These are phyloP conservation scores for Cephus sareptanus DNA, from an alignment of 2,888 invertebrate genomes.

Conservation along the genomic window DNA sequence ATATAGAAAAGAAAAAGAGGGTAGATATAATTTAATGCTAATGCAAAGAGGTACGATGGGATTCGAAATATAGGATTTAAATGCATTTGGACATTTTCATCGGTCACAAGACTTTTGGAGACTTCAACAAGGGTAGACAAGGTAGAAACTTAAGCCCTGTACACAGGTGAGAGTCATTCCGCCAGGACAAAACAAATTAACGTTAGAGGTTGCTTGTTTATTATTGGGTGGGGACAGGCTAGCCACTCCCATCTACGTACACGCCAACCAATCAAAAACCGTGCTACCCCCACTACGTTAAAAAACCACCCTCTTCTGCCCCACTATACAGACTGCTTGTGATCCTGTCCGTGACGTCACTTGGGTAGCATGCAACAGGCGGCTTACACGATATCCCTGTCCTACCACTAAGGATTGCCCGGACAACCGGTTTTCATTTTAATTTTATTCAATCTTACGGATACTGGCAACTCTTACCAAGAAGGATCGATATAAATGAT, in stretches of 20 bases:
- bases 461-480: background rate
- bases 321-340: conserved; percentile 24
- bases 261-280: conserved; percentile 54
- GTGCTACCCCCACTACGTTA: conserved; percentile 45
- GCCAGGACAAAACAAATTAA: conserved; percentile 60
- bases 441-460: background rate
- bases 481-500: background rate
- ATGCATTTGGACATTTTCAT: background rate
- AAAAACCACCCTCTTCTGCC: conserved; percentile 30
- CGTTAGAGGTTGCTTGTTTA: conserved; percentile 60
- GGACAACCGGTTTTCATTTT: background rate
- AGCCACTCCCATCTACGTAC: conserved; percentile 63
- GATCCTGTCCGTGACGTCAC: conserved; percentile 51
- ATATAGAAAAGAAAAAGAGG: too few relatives aligned
- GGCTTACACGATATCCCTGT: conserved; percentile 33
- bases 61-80: too few relatives aligned
- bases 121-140: conserved; percentile 30
- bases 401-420: background rate
- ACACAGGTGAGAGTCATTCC: conserved; percentile 21
- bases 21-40: too few relatives aligned
- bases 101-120: conserved; percentile 17
- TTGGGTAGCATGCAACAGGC: conserved; percentile 62
- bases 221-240: conserved; percentile 61
- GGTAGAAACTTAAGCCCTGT: background rate
- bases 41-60: too few relatives aligned